A percentile compares a stretch with the other conserved stretches of the same genome.
Evolutionary conservation across 2,888 invertebrate genomes (phyloP).

Genomic region (Coleophora deauratella): DNA sequence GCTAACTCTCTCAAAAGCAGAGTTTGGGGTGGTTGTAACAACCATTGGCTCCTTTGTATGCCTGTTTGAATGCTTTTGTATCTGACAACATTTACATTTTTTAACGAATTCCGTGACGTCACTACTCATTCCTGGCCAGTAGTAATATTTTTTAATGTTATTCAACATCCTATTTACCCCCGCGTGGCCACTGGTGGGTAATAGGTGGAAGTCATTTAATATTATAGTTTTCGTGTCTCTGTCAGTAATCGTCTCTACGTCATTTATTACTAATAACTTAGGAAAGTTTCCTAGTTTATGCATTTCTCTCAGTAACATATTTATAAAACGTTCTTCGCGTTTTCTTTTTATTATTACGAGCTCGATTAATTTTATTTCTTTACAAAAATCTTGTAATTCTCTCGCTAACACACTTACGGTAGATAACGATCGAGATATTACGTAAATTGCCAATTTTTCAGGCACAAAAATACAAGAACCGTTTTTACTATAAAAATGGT

Average conservation of each 20-base stretch:
- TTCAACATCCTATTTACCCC: too few species aligned
- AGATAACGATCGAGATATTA: too few species aligned
- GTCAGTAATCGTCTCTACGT: not conserved
- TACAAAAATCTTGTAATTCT: not conserved
- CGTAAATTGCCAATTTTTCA: not conserved
- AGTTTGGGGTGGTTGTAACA: constrained; percentile 10
- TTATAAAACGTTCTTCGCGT: not conserved
- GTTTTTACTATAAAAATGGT: not conserved
- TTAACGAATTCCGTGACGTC: not conserved
- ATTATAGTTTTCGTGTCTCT: constrained; percentile 7
- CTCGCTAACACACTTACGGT: not conserved
- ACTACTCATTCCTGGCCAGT: constrained; percentile 8
- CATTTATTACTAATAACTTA: not conserved
- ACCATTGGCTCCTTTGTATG: constrained; percentile 9
- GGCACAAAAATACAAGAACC: not conserved
- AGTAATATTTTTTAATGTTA: too few species aligned
- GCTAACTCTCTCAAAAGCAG: constrained; percentile 8
- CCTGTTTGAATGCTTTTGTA: too few species aligned
- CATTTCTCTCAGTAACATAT: not conserved
- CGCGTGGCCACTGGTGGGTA: constrained; percentile 14
- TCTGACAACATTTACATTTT: constrained; percentile 13
- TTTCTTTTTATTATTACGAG: not conserved
- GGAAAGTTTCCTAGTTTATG: not conserved
- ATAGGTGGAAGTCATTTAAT: constrained; percentile 12
- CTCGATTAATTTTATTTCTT: not conserved